Evolutionary conservation across 2,797 vertebrate genomes (phyloP).

Genomic region (Oophaga sylvatica): DNA sequence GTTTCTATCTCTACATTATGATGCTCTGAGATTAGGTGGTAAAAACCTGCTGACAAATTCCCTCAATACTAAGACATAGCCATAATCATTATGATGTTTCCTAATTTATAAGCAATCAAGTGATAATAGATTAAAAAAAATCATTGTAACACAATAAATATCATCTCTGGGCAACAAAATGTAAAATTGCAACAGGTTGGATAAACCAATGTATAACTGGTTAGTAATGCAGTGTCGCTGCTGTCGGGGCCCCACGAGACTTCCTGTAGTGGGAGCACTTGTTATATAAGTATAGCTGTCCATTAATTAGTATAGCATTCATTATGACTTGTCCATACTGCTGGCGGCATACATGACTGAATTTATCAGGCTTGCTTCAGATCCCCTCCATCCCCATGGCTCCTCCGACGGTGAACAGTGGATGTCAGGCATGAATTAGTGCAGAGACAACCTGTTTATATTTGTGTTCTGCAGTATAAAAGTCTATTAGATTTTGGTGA

Average conservation of each 20-base stretch:
- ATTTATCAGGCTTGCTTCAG: not conserved
- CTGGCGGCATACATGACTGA: not conserved
- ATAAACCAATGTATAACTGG: not conserved
- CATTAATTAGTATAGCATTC: not conserved
- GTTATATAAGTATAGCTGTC: not conserved
- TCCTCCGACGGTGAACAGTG: not conserved
- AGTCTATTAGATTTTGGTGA: slow-evolving; percentile 13
- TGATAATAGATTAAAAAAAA: too few relatives aligned
- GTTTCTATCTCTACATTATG: too few relatives aligned
- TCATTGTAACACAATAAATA: too few relatives aligned
- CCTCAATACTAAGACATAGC: too few relatives aligned
- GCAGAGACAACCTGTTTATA: not conserved
- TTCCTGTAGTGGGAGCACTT: not conserved
- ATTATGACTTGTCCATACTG: not conserved
- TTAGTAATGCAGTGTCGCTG: not conserved
- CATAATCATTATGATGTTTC: too few relatives aligned
- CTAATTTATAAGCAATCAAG: too few relatives aligned
- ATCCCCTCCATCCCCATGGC: not conserved
- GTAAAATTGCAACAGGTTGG: too few relatives aligned
- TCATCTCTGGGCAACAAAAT: too few relatives aligned
- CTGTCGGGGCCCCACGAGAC: not conserved
- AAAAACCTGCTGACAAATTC: too few relatives aligned
- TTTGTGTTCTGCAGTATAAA: not conserved
- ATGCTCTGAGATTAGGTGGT: too few relatives aligned
- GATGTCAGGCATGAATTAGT: not conserved